phyloP scores from a whole-genome alignment of 1,140 invertebrate genomes.

The Uloborus diversus region DNA sequence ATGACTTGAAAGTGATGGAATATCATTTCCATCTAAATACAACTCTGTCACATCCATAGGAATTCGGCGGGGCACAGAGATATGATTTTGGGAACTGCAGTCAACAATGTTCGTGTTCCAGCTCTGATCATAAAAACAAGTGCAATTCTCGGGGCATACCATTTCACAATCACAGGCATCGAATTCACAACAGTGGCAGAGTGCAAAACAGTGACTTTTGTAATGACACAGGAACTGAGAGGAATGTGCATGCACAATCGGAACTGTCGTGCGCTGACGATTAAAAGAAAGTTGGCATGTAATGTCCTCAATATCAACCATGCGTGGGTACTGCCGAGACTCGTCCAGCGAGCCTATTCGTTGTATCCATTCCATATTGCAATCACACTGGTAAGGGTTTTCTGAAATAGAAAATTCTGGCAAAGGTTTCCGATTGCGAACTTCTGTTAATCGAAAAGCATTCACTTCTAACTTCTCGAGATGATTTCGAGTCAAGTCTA shows the following conservation, averaged over 20 bases:
- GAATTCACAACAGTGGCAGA: constrained; percentile 93
- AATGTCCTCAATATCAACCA: constrained; percentile 87
- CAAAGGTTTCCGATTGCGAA: constrained; percentile 67
- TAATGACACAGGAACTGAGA: constrained; percentile 90
- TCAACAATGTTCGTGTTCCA: constrained; percentile 93
- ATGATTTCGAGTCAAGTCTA: constrained; percentile 86
- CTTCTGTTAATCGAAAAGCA: constrained; percentile 72
- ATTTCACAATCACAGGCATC: constrained; percentile 95
- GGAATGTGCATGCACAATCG: constrained; percentile 74
- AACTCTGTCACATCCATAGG: constrained; percentile 94
- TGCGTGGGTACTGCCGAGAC: constrained; percentile 80
- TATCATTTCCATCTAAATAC: constrained; percentile 88
- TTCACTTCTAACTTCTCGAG: constrained; percentile 83
- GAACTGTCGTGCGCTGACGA: constrained; percentile 27
- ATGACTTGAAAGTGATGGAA: constrained; percentile 84
- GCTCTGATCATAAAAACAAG: constrained; percentile 86
- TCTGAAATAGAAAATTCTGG: constrained; percentile 88
- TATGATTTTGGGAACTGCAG: constrained; percentile 71
- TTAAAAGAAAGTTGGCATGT: constrained; percentile 71
- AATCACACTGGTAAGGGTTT: constrained; percentile 88
- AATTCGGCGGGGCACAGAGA: constrained; percentile 80
- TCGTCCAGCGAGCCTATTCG: constrained; percentile 67
- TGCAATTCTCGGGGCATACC: constrained; percentile 90
- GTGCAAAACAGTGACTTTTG: constrained; percentile 89
- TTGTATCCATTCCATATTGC: constrained; percentile 89